phyloP scores from a whole-genome alignment of 2,113 vertebrate genomes.

The Campylorhamphus procurvoides region DNA sequence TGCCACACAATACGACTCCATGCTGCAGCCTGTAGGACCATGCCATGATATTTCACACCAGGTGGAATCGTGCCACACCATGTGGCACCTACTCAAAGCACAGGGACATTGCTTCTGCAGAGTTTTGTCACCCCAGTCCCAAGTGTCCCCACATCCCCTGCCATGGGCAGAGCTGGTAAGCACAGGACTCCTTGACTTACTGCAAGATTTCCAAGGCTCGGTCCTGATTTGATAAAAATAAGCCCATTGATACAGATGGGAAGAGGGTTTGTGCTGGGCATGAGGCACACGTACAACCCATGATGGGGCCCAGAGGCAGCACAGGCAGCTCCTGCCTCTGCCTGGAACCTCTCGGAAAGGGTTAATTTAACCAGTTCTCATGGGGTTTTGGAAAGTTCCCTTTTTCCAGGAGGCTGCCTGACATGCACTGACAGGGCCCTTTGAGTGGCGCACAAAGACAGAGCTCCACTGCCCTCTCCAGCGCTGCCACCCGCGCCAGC shows the following conservation, averaged over 20 bases:
- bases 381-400: conserved; percentile 19
- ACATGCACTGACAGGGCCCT: conserved; percentile 2
- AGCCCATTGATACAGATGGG: background rate
- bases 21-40: background rate
- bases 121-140: background rate
- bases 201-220: background rate
- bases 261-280: background rate
- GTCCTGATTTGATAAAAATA: background rate
- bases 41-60: background rate
- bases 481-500: conserved; percentile 11
- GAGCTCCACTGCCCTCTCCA: conserved; percentile 15
- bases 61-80: background rate
- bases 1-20: background rate
- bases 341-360: background rate
- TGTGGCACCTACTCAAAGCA: accelerated
- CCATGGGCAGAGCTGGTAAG: background rate
- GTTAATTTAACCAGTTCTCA: conserved; percentile 39
- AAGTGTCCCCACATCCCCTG: background rate
- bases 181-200: background rate
- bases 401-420: conserved; percentile 62
- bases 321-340: background rate
- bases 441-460: conserved; percentile 57
- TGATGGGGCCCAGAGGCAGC: accelerated
- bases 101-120: accelerated
- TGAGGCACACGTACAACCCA: accelerated